Base-by-base conservation (phyloP, 2,888 invertebrate genomes). In the Axea sp. region DNA sequence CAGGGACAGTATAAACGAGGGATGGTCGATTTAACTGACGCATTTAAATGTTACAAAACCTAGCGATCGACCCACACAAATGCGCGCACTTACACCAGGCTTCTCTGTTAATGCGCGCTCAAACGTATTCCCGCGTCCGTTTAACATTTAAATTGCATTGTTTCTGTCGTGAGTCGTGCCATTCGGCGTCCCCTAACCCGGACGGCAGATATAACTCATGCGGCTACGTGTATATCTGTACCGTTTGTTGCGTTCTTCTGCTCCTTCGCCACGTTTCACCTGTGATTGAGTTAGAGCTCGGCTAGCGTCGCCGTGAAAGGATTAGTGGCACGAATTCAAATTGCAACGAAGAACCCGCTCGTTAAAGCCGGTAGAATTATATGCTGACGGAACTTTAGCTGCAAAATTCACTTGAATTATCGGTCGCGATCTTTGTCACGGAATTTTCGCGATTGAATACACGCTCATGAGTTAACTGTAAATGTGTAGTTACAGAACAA, bases 81-180 rank as follows among this genome's bases (percentile, higher is more conserved):
- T 30, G 41, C 49, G 31, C 49, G 22, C 39, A 35, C 41, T 26
- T 28, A 45, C 33, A 37, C 53, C 49, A 24, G 17, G 6, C 30
- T 57, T 39, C 55, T 17, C 47, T 33, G 60, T 53, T 65, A 75
- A 71, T 64, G 64, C 64, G 64, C 60, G 64, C 64, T 59, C 69
- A 33, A 49, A 67, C 71, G 65, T 67, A 64, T 57, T 65, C 72
- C 75, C 77, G 75, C 77, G 77, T 80, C 77, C 81, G 82, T 77
- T 82, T 81, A 82, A 82, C 82, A 83, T 83, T 83, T 81, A 83
- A 83, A 82, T 81, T 83, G 81, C 81, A 83, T 82, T 82, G 82
- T 82, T 82, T 81, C 82, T 78, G 81, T 80, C 81, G 77, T 77
- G 77, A 78, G 78, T 77, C 76, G 57, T 73, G 78, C 73, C 77